Percentiles rank a stretch among this genome's conserved stretches.
Conservation (phyloP, 2,113 vertebrate species). For the Odobenus rosmarus region DNA sequence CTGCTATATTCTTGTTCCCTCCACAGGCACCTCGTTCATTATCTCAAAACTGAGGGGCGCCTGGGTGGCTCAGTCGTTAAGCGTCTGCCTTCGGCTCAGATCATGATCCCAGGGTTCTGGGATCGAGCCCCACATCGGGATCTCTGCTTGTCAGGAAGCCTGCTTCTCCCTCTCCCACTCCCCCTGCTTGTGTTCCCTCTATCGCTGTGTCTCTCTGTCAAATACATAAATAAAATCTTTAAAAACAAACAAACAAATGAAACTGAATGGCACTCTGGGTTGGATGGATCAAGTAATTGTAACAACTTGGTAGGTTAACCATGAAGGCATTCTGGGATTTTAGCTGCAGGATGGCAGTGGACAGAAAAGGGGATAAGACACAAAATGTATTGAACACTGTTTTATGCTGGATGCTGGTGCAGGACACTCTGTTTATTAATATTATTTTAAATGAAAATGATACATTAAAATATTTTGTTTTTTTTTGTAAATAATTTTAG, state of each 20-base stretch:
- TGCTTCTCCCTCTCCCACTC: no score
- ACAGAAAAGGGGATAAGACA: background rate
- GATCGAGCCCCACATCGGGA: no score
- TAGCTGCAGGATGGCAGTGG: background rate
- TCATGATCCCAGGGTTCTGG: no score
- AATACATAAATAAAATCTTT: no score
- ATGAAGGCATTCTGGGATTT: background rate
- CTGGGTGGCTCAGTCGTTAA: no score
- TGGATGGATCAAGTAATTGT: background rate
- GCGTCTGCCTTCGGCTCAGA: no score
- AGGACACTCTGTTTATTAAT: background rate
- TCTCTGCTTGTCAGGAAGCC: no score
- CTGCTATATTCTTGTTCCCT: slow-evolving; percentile 37
- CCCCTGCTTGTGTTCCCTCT: no score
- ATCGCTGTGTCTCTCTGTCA: no score
- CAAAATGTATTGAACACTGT: background rate
- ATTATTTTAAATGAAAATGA: slow-evolving; percentile 4
- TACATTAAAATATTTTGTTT: background rate
- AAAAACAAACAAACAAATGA: no score
- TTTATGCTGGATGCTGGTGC: background rate
- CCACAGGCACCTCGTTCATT: background rate
- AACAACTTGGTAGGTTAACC: slow-evolving; percentile 45
- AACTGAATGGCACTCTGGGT: background rate
- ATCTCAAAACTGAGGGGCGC: background rate
- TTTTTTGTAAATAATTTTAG: background rate